Base-by-base conservation (phyloP, 2,113 vertebrate genomes). In the Cavia aperea region DNA sequence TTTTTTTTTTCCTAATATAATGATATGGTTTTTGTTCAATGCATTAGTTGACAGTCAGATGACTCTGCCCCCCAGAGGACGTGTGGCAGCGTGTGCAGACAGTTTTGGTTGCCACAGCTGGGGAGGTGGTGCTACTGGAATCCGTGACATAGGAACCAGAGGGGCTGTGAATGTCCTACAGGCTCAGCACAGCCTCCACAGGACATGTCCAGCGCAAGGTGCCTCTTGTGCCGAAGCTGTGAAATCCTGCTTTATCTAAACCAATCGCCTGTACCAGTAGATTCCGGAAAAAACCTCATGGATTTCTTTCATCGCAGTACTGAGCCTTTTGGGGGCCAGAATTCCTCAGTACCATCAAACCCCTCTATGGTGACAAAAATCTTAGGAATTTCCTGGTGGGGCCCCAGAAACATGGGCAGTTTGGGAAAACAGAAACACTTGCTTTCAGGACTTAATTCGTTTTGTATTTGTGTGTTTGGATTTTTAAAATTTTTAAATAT, bases 1-100 rank as follows among this genome's bases (percentile, higher is more conserved):
- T 26, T 95, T 70, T 60, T n/a, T n/a, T n/a, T n/a, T n/a, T n/a
- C n/a, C 12, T 87, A 3, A 21, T 81, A 77, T n/a, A 60, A 84
- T 83, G 19, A 72, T 33, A 49, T 11, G 46, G 14, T n/a, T 58
- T 86, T 31, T 6, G 4, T 84, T 93, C 68, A 86, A 39, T 43
- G 29, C 16, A n/a, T 24, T 75, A 18, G 21, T 68, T 78, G 36
- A 70, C 54, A 66, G 0, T 60, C 43, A 73, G 49, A 14, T 4
- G 7, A 19, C 19, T 91, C 58, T 70, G 24, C 5, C 4, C 56
- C 68, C 46, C 15, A 4, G 21, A 73, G 58, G 72, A 60, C 54
- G 65, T n/a, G 36, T 68, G 62, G 70, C 29, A 60, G 18, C 49
- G 26, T 73, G 51, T 78, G 51, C 68, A 39, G 66, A 89, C 46